A percentile compares a stretch with the other conserved stretches of the same genome.
phyloP scores from a whole-genome alignment of 2,113 vertebrate genomes.

The Varanus komodoensis region DNA sequence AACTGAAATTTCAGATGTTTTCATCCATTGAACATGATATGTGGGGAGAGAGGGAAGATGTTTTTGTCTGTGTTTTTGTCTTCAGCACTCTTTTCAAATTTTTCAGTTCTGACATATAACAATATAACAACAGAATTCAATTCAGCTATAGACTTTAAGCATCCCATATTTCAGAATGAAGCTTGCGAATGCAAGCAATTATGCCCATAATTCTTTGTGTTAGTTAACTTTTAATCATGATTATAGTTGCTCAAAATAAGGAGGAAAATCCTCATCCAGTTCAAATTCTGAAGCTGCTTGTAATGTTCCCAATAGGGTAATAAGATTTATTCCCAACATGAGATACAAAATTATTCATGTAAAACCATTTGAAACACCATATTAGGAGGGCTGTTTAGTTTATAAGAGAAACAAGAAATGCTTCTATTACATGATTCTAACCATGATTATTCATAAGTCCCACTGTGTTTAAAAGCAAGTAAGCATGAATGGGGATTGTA shows the following conservation, averaged over 20 bases:
- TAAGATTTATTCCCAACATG: not conserved
- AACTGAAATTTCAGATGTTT: not conserved
- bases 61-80: slow-evolving; percentile 19
- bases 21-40: not conserved
- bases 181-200: not conserved
- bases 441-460: not conserved
- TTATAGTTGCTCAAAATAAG: not conserved
- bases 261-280: not conserved
- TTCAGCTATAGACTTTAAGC: not conserved
- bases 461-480: not conserved
- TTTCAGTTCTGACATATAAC: fast-evolving
- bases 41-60: no score
- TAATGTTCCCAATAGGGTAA: not conserved
- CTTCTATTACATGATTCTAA: slow-evolving; percentile 7
- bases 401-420: slow-evolving; percentile 9
- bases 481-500: not conserved
- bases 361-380: slow-evolving; percentile 17
- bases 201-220: not conserved
- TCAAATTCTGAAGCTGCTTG: not conserved
- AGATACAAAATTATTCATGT: not conserved
- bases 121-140: not conserved
- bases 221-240: not conserved
- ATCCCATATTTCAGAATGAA: not conserved
- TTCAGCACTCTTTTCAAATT: slow-evolving; percentile 1
- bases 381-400: slow-evolving; percentile 33